Conservation (phyloP, 2,113 vertebrate genomes). For the Falco punctatus region DNA sequence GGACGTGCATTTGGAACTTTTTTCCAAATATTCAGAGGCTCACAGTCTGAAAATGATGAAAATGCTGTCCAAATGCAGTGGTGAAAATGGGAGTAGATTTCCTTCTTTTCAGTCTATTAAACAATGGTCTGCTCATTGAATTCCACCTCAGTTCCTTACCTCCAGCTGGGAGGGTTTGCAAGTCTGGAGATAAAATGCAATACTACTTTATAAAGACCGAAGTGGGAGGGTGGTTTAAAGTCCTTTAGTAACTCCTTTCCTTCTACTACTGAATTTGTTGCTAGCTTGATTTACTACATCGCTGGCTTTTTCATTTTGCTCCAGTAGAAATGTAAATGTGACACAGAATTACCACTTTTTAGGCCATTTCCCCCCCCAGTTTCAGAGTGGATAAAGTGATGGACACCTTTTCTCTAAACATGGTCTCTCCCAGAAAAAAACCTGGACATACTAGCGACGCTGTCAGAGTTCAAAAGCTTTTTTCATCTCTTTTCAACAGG, state of each 20-base stretch:
- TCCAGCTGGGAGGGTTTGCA: neutral
- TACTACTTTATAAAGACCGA: neutral
- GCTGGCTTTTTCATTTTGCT: neutral
- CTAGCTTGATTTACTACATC: neutral
- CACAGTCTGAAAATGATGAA: neutral
- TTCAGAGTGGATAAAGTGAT: neutral
- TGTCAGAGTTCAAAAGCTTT: neutral
- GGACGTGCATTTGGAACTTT: neutral
- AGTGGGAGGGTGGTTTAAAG: neutral
- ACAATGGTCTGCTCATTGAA: neutral
- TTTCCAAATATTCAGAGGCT: neutral
- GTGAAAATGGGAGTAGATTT: neutral
- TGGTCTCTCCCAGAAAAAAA: neutral
- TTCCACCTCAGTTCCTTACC: neutral
- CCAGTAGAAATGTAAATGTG: neutral
- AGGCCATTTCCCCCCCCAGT: neutral
- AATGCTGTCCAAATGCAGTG: neutral
- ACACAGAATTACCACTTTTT: neutral
- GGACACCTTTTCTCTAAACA: neutral
- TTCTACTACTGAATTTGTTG: neutral
- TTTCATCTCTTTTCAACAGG: neutral
- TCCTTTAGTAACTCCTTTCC: neutral
- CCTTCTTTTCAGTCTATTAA: neutral
- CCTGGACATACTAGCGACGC: neutral
- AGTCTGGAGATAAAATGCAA: neutral